A percentile compares a stretch with the other conserved stretches of the same genome.
Conservation (phyloP, 2,113 vertebrate species). For the Ctenodactylus gundi region DNA sequence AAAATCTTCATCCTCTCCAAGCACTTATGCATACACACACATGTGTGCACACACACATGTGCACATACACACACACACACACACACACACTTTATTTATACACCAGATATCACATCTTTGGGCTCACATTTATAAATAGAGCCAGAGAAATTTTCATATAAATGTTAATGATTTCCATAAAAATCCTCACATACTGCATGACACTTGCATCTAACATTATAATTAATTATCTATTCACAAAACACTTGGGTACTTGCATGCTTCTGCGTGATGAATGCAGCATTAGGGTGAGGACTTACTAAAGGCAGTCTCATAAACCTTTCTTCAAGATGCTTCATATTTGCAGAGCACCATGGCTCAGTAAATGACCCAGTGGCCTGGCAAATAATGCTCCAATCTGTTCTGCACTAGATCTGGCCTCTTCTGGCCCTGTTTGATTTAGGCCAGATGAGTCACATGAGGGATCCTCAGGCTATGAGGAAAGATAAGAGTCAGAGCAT, state of each 20-base stretch:
- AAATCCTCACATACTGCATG: constrained; percentile 46
- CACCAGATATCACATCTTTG: constrained; percentile 14
- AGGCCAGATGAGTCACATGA: constrained; percentile 1
- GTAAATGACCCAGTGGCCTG: constrained; percentile 39
- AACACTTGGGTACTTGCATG: constrained; percentile 60
- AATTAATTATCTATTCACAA: constrained; percentile 70
- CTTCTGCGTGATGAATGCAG: constrained; percentile 49
- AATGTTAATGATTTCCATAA: constrained; percentile 69
- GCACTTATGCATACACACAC: neutral
- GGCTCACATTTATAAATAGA: constrained; percentile 56
- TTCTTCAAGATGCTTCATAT: constrained; percentile 42
- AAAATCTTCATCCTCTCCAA: constrained; percentile 55
- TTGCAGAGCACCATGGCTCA: neutral
- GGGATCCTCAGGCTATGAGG: neutral
- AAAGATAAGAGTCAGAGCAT: constrained; percentile 29
- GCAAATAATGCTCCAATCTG: constrained; percentile 46
- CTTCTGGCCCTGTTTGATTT: constrained; percentile 17
- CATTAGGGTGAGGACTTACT: neutral
- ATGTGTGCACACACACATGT: neutral
- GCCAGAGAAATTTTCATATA: constrained; percentile 57
- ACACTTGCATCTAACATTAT: constrained; percentile 56
- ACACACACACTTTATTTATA: constrained; percentile 15
- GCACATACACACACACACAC: neutral
- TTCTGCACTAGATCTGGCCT: neutral
- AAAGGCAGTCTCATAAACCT: constrained; percentile 45